phyloP scores from a whole-genome alignment of 1,140 invertebrate species.

The Lasioglossum baleicum region DNA sequence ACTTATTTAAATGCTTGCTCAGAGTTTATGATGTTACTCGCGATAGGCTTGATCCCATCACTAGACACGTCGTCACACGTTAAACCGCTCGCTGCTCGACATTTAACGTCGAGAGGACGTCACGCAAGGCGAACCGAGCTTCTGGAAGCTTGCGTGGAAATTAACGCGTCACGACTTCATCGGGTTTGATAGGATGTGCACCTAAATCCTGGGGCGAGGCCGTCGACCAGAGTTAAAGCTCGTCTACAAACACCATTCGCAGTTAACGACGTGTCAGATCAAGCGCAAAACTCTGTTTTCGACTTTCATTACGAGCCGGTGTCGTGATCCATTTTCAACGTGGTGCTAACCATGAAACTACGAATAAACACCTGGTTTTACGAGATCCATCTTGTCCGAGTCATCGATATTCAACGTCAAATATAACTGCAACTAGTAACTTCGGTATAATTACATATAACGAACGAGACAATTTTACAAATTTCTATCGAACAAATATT shows the following conservation, averaged over 20 bases:
- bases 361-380: too few species aligned
- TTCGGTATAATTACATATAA: too few species aligned
- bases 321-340: too few species aligned
- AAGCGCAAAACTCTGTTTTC: conserved; percentile 48
- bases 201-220: conserved; percentile 48
- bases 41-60: conserved; percentile 37
- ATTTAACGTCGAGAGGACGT: conserved; percentile 63
- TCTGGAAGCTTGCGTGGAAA: conserved; percentile 61
- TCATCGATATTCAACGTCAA: too few species aligned
- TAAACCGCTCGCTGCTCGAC: conserved; percentile 55
- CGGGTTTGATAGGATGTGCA: conserved; percentile 57
- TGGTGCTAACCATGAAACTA: too few species aligned
- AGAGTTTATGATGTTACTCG: background rate
- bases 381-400: too few species aligned
- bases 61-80: conserved; percentile 55
- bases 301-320: too few species aligned
- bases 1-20: too few species aligned
- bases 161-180: conserved; percentile 71
- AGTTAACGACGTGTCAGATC: conserved; percentile 45
- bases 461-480: too few species aligned
- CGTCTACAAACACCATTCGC: conserved; percentile 38
- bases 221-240: conserved; percentile 50
- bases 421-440: too few species aligned
- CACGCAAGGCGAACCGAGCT: conserved; percentile 67
- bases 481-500: too few species aligned